Evolutionary conservation across 2,113 vertebrate genomes (phyloP).

Genomic region (Tragelaphus buxtoni): DNA sequence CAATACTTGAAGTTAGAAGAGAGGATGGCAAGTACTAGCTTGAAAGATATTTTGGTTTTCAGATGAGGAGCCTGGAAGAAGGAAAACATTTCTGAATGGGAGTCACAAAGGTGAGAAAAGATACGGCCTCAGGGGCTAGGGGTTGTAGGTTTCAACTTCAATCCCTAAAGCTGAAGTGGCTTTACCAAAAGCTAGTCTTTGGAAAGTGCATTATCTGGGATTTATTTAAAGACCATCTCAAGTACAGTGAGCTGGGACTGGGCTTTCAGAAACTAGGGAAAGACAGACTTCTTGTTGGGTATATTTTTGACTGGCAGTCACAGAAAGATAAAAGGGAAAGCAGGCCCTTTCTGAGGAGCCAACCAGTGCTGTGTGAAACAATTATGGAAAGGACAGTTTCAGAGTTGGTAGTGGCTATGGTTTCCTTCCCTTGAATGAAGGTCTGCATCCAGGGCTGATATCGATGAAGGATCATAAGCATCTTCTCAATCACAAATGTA

Average conservation of each 20-base stretch:
- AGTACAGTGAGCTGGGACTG: background rate
- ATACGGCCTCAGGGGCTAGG: background rate
- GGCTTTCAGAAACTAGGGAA: background rate
- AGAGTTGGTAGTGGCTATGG: background rate
- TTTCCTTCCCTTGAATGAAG: background rate
- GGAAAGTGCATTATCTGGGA: background rate
- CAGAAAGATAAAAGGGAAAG: background rate
- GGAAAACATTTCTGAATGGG: background rate
- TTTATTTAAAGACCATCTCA: background rate
- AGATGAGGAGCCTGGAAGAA: background rate
- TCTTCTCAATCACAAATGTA: background rate
- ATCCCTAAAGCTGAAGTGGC: background rate
- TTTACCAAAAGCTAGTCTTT: background rate
- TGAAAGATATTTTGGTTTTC: background rate
- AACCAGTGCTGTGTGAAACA: background rate
- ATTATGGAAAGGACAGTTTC: background rate
- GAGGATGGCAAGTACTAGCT: background rate
- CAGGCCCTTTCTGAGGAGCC: background rate
- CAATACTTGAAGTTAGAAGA: background rate
- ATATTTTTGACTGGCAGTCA: background rate
- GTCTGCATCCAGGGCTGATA: background rate
- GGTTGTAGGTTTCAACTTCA: background rate
- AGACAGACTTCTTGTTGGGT: background rate
- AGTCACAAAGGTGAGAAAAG: background rate
- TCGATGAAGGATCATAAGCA: fast-evolving